Conservation (phyloP, 2,888 invertebrate species). For the Tenthredo notha region DNA sequence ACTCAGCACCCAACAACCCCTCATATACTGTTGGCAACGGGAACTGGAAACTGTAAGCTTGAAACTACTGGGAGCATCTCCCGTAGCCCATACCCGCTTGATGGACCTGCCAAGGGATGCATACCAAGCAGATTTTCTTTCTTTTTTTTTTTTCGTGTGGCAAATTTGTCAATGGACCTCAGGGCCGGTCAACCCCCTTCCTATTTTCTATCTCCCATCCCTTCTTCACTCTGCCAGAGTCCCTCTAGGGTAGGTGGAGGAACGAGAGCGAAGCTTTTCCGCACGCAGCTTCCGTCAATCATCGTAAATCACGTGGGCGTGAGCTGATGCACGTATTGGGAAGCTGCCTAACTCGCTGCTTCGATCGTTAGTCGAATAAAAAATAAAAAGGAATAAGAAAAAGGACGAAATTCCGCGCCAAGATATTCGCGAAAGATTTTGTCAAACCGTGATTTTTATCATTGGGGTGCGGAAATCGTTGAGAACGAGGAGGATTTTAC, state of each 20-base stretch:
- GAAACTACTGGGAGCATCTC: constrained; percentile 37
- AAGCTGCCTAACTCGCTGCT: not conserved
- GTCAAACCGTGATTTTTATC: not conserved
- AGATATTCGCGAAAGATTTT: constrained; percentile 12
- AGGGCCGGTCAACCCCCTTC: constrained; percentile 58
- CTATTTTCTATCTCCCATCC: constrained; percentile 50
- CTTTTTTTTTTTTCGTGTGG: constrained; percentile 66
- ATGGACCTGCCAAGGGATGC: constrained; percentile 68
- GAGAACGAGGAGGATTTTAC: not conserved
- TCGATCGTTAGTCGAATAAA: constrained; percentile 38
- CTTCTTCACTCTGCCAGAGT: not conserved
- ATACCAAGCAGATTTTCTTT: constrained; percentile 67
- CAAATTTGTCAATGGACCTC: constrained; percentile 70
- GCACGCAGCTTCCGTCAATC: constrained; percentile 65
- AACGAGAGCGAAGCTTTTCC: constrained; percentile 53
- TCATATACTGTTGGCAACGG: not conserved
- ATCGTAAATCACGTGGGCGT: constrained; percentile 60
- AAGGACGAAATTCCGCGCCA: not conserved
- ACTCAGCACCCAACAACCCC: constrained; percentile 51
- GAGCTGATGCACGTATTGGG: constrained; percentile 47
- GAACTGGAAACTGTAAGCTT: constrained; percentile 51
- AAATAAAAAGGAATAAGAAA: not conserved
- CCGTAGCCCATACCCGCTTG: constrained; percentile 50
- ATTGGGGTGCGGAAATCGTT: not conserved
- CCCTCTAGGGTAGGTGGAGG: constrained; percentile 13